Percentiles rank a stretch among this genome's conserved stretches.
Conservation (phyloP, 2,888 invertebrate genomes). For the Deilephila elpenor region DNA sequence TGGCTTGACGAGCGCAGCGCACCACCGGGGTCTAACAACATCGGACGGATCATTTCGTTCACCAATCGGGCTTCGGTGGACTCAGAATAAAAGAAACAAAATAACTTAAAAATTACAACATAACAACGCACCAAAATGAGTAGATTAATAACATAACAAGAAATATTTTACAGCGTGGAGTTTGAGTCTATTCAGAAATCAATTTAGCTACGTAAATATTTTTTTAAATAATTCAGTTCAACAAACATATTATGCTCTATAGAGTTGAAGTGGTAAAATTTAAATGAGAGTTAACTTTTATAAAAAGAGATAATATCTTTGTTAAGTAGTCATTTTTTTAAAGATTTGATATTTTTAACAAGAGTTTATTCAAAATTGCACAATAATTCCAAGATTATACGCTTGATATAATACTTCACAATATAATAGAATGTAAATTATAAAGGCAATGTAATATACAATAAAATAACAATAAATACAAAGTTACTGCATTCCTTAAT, state of each 20-base stretch:
- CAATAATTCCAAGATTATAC: constrained; percentile 19
- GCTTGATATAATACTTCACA: constrained; percentile 12
- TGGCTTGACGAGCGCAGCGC: constrained; percentile 37
- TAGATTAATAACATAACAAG: neutral
- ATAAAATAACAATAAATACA: constrained; percentile 19
- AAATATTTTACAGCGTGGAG: neutral
- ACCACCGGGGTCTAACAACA: constrained; percentile 68
- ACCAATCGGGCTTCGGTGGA: constrained; percentile 50
- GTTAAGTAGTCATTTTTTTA: constrained; percentile 15
- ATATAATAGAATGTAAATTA: constrained; percentile 18
- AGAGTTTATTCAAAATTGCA: constrained; percentile 25
- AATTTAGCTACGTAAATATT: constrained; percentile 20
- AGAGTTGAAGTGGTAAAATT: constrained; percentile 22
- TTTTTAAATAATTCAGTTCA: constrained; percentile 7
- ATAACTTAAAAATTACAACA: constrained; percentile 4
- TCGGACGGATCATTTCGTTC: constrained; percentile 81
- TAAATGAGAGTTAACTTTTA: constrained; percentile 23
- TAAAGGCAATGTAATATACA: constrained; percentile 4
- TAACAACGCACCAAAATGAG: constrained; percentile 19
- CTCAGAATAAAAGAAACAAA: constrained; percentile 23
- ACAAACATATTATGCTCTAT: constrained; percentile 15
- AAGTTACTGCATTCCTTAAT: constrained; percentile 20
- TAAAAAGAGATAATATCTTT: constrained; percentile 25
- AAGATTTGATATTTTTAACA: constrained; percentile 26
- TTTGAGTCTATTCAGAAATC: constrained; percentile 5